Evolutionary conservation across 2,888 invertebrate genomes (phyloP), one percentile per base, ranked within the genome.

Genomic region (Eudemis profundana): DNA sequence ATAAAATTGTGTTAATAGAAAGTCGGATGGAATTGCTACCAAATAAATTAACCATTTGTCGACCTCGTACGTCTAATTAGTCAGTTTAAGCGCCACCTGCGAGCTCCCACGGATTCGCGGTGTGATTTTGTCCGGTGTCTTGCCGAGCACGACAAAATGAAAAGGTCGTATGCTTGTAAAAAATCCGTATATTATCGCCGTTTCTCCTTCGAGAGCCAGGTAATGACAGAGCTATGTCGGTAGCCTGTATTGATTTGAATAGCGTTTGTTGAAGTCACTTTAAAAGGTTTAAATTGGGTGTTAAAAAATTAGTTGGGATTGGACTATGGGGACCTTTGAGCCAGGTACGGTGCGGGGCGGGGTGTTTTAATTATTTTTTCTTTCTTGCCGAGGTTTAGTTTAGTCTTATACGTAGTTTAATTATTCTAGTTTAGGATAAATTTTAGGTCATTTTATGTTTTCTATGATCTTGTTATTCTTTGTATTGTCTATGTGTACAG

Each of bases 41-140:
- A 33, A 29, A 7, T 50, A 51, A 19, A 12, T 38, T 10, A 29
- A 29, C 3, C 38, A 40, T 4, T 53, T 40, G 23, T 10, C 10
- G 21, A 21, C 14, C 14, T 21, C 10, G 27, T 2, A 19, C 17
- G 21, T n/a, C 14, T 40, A 27, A 42, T 44, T 56, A 56, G 17
- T 7, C 40, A 10, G 15, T 40, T 40, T 15, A 4, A 54, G n/a
- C 17, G 17, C 7, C 56, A 56, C 29, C n/a, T 56, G 44, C 5
- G 2, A 0, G 17, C 44, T 56, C 56, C 19, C 56, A 56, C 56
- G 29, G 17, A 44, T 44, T 56, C 17, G 56, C 56, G 56, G 42
- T 29, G 12, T 56, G 42, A 29, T 44, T 56, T 44, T 29, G 56
- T 44, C 42, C 40, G 7, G 10, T 42, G 27, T 21, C 21, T 14